phyloP scores from a whole-genome alignment of 2,888 invertebrate genomes.

The Megaustenia siamemsis region DNA sequence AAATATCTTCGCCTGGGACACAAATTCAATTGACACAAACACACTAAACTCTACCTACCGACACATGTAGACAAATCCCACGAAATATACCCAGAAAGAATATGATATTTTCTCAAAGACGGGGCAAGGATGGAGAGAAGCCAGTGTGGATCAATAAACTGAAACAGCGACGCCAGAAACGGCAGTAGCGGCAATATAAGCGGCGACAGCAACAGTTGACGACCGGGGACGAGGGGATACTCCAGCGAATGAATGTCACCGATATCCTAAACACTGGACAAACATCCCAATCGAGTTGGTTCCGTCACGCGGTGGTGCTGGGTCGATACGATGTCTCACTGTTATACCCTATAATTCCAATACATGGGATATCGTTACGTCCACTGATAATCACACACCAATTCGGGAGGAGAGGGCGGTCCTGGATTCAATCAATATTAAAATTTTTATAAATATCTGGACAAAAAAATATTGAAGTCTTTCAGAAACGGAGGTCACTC shows the following conservation, averaged over 20 bases:
- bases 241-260: slow-evolving; percentile 36
- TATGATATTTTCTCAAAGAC: background rate
- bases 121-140: slow-evolving; percentile 14
- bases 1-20: background rate
- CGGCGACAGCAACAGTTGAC: slow-evolving; percentile 54
- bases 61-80: background rate
- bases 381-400: slow-evolving; percentile 30
- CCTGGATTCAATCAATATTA: slow-evolving; percentile 16
- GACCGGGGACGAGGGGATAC: slow-evolving; percentile 28
- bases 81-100: background rate
- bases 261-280: slow-evolving; percentile 51
- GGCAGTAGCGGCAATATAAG: slow-evolving; percentile 38
- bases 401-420: background rate
- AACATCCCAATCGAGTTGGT: slow-evolving; percentile 53
- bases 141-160: slow-evolving; percentile 41
- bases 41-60: background rate
- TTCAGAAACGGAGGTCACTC: background rate
- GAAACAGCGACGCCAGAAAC: slow-evolving; percentile 48
- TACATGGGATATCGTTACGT: slow-evolving; percentile 33
- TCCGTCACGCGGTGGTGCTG: slow-evolving; percentile 38
- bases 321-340: slow-evolving; percentile 42
- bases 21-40: background rate
- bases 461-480: background rate
- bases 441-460: background rate
- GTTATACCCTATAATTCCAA: slow-evolving; percentile 32